Conservation (phyloP, 2,888 invertebrate genomes). For the Synanthedon formicaeformis region DNA sequence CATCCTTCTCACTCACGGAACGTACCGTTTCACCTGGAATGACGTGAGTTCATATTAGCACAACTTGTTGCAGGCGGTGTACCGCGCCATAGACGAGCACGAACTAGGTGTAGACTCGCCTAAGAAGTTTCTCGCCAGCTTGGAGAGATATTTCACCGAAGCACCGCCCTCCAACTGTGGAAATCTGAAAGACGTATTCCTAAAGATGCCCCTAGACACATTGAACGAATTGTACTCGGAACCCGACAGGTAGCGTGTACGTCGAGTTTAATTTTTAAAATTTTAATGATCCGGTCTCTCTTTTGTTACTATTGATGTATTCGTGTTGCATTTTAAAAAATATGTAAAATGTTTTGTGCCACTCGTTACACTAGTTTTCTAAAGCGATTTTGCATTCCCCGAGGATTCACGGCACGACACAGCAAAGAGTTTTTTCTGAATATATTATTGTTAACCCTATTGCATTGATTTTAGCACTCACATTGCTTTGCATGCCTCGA, state of each 20-base stretch:
- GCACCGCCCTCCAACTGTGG: constrained; percentile 47
- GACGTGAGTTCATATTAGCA: too few relatives aligned
- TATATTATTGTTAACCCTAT: too few relatives aligned
- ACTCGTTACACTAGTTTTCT: too few relatives aligned
- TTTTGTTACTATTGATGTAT: too few relatives aligned
- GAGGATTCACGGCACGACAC: too few relatives aligned
- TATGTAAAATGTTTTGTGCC: too few relatives aligned
- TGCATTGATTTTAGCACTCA: too few relatives aligned
- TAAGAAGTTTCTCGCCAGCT: constrained; percentile 69
- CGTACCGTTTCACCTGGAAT: background rate
- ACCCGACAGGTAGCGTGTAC: constrained; percentile 24
- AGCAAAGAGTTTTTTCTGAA: too few relatives aligned
- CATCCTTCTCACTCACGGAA: background rate
- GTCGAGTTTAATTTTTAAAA: background rate
- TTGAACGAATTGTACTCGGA: constrained; percentile 21
- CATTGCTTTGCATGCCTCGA: too few relatives aligned
- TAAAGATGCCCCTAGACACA: constrained; percentile 36
- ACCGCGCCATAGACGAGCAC: constrained; percentile 62
- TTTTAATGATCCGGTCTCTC: constrained; percentile 1
- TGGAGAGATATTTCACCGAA: constrained; percentile 39
- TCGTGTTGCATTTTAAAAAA: too few relatives aligned
- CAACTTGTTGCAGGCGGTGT: constrained; percentile 40
- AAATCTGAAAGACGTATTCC: constrained; percentile 41
- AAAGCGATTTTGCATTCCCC: too few relatives aligned
- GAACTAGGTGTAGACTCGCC: constrained; percentile 75